These are phyloP conservation scores for Caloenas nicobarica DNA, from an alignment of 2,113 vertebrate species.

Conservation along the genomic window DNA sequence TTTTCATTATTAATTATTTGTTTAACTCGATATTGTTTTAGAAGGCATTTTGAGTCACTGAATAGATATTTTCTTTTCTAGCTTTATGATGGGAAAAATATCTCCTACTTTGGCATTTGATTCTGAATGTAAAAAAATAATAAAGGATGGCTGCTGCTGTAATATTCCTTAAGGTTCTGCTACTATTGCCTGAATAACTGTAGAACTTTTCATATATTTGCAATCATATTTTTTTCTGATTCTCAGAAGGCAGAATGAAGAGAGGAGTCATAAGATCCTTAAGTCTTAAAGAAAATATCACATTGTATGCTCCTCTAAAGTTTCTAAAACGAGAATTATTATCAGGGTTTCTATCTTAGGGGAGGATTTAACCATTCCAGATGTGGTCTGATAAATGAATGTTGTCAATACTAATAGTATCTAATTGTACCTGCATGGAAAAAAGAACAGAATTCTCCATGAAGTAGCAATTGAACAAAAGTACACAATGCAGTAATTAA, in stretches of 20 bases:
- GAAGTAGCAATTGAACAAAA: background rate
- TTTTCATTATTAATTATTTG: background rate
- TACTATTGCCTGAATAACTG: background rate
- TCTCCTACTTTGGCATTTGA: background rate
- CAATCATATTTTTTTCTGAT: background rate
- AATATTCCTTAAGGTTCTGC: background rate
- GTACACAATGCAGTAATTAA: background rate
- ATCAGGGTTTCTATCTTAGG: background rate
- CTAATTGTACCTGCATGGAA: background rate
- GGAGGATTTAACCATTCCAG: background rate
- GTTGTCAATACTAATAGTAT: background rate
- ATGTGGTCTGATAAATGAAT: background rate
- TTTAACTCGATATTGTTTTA: background rate
- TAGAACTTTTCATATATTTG: background rate
- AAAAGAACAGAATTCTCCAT: background rate
- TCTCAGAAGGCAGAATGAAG: background rate
- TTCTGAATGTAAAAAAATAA: background rate
- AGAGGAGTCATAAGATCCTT: background rate
- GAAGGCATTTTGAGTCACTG: background rate
- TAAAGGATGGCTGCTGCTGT: background rate
- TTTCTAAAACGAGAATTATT: background rate
- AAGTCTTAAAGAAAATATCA: background rate
- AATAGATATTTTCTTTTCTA: background rate
- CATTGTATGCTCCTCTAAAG: background rate
- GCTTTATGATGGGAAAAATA: background rate